Evolutionary conservation across 2,113 vertebrate species (phyloP).

Genomic region (Notiomystis cincta): DNA sequence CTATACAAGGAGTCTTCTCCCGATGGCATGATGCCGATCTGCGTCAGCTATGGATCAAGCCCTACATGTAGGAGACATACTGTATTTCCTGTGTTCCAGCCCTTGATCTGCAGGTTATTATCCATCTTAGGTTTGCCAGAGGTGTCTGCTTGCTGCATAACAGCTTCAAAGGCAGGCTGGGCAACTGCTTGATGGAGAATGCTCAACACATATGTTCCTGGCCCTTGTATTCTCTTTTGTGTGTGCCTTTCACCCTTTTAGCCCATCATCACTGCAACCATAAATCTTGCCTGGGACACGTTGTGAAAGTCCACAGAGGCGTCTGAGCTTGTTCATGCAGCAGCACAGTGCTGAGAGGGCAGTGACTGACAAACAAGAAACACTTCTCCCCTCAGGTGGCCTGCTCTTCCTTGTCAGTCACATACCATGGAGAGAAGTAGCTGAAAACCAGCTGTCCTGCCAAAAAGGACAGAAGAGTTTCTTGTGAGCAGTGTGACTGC

Average conservation of each 20-base stretch:
- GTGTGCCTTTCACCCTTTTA: neutral
- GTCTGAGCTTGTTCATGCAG: neutral
- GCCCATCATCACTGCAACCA: neutral
- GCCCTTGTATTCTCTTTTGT: neutral
- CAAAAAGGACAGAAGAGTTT: neutral
- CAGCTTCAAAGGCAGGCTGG: neutral
- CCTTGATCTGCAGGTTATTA: neutral
- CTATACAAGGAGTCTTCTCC: neutral
- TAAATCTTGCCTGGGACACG: neutral
- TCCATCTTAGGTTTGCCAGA: neutral
- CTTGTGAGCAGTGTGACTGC: neutral
- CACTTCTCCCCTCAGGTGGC: constrained; percentile 15
- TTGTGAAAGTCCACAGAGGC: neutral
- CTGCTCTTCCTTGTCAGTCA: constrained; percentile 2
- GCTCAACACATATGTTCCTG: neutral
- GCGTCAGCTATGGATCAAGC: neutral
- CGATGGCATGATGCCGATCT: neutral
- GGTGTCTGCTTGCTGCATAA: neutral
- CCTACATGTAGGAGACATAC: neutral
- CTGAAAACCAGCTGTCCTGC: constrained; percentile 11
- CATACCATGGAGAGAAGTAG: neutral
- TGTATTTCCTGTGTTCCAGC: neutral
- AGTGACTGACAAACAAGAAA: constrained; percentile 18
- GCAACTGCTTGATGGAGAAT: neutral
- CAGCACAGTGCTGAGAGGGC: neutral